Evolutionary conservation across 2,888 invertebrate species (phyloP), one percentile per base, ranked within the genome.

Genomic region (Fabriciana adippe): DNA sequence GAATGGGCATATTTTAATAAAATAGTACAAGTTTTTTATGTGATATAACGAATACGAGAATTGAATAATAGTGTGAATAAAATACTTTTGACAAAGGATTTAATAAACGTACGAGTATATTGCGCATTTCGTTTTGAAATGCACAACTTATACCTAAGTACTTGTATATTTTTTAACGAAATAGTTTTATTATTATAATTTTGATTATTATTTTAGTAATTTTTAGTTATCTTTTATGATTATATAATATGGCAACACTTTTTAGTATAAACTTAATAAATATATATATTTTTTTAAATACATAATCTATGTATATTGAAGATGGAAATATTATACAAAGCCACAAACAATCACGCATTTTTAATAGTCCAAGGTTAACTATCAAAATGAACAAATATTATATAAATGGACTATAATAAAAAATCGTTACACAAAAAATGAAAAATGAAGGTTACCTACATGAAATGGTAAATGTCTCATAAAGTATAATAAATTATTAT

Each of bases 11-110:
- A 84, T 82, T 84, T 82, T 82, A 82, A 77, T 82, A 83, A 77
- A 75, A 81, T 80, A 85, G 83, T 84, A 83, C 83, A 85, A 85
- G 80, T 78, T 78, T 78, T 80, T 73, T 75, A 75, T 73, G 72
- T 72, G 72, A 73, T 73, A 71, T 50, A 68, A 70, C 26, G 47
- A 41, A 26, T 59, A n/a, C 60, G 62, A 60, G 62, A 63, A 51
- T 68, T 72, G 71, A 67, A 69, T 69, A 69, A 68, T 70, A 70
- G 71, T 76, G 73, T 74, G 74, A 60, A 77, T 15, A 13, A 21
- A 21, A 21, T n/a, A n/a, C 15, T 55, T 56, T 15, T 62, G 41
- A 50, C 8, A 13, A 14, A 41, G 48, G 15, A 8, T 54, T 47
- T 53, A 8, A 45, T 45, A 8, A n/a, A 4, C 26, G 26, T 26